Percentiles rank a stretch among this genome's conserved stretches.
Evolutionary conservation across 2,888 invertebrate genomes (phyloP).

Genomic region (Macaria liturata): DNA sequence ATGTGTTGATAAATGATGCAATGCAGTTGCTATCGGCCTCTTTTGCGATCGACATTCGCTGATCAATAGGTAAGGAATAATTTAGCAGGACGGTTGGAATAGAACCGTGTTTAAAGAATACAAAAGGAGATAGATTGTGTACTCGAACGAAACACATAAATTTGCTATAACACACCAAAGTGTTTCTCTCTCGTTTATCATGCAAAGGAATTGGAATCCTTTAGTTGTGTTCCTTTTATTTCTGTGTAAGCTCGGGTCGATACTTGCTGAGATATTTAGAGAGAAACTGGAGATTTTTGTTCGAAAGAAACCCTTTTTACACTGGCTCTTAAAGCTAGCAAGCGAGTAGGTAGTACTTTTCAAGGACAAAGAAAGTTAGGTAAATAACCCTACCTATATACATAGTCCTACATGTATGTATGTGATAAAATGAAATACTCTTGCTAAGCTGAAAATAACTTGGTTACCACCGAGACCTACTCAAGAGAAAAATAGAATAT

Average conservation of each 20-base stretch:
- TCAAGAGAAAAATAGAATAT: too few relatives aligned
- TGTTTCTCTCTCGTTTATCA: conserved; percentile 9
- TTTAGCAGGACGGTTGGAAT: conserved; percentile 26
- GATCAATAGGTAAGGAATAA: conserved; percentile 34
- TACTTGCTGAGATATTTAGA: background rate
- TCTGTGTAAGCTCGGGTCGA: background rate
- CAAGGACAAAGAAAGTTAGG: too few relatives aligned
- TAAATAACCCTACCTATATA: too few relatives aligned
- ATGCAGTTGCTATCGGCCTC: conserved; percentile 34
- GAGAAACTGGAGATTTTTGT: too few relatives aligned
- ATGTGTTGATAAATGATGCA: conserved; percentile 44
- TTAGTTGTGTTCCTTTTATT: conserved; percentile 1
- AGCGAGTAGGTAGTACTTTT: too few relatives aligned
- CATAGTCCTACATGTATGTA: too few relatives aligned
- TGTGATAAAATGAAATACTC: too few relatives aligned
- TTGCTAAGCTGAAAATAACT: too few relatives aligned
- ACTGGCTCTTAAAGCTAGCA: too few relatives aligned
- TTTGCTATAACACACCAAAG: conserved; percentile 7
- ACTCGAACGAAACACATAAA: conserved; percentile 4
- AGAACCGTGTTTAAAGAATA: conserved; percentile 22
- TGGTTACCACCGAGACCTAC: too few relatives aligned
- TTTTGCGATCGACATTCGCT: conserved; percentile 14
- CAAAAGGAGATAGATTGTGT: conserved; percentile 7
- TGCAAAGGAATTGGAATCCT: conserved; percentile 11
- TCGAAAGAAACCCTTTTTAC: too few relatives aligned